Evolutionary conservation across 2,113 vertebrate genomes (phyloP).

Genomic region (Bufo bufo): DNA sequence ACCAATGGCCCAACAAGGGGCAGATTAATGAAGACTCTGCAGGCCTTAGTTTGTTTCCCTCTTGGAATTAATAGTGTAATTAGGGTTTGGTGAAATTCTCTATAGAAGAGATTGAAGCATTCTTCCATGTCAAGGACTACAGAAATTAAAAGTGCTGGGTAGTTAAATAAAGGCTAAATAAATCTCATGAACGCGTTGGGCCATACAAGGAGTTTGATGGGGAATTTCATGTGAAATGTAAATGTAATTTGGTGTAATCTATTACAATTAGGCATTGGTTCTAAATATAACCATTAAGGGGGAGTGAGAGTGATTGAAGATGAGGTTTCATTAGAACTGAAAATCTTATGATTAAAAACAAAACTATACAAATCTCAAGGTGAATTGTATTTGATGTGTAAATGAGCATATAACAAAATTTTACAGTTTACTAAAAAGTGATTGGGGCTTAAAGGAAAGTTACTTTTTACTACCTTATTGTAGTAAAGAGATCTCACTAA

Average conservation of each 20-base stretch:
- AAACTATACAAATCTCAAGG: slow-evolving; percentile 16
- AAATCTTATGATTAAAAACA: neutral
- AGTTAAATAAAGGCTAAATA: slow-evolving; percentile 53
- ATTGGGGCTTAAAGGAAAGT: too few species aligned
- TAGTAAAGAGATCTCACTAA: too few species aligned
- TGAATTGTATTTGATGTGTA: slow-evolving; percentile 8
- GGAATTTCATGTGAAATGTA: slow-evolving; percentile 5
- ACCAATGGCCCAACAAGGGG: slow-evolving; percentile 10
- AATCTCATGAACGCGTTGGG: slow-evolving; percentile 44
- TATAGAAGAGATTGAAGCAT: slow-evolving; percentile 39
- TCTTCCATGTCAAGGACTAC: slow-evolving; percentile 49
- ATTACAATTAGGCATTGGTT: slow-evolving; percentile 29
- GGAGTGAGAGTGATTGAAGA: slow-evolving; percentile 4
- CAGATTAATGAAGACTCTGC: neutral
- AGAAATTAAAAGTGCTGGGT: slow-evolving; percentile 49
- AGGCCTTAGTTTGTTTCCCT: neutral
- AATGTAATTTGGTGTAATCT: slow-evolving; percentile 46
- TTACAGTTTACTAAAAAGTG: too few species aligned
- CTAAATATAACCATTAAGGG: slow-evolving; percentile 41
- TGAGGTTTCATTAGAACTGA: slow-evolving; percentile 30
- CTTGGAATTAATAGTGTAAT: slow-evolving; percentile 48
- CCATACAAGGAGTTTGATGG: neutral
- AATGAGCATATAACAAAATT: neutral
- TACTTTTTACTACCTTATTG: too few species aligned
- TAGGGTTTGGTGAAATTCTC: slow-evolving; percentile 17